Evolutionary conservation across 1,140 invertebrate genomes (phyloP), one percentile per base, ranked within the genome.

Genomic region (Meloidogyne floridensis): DNA sequence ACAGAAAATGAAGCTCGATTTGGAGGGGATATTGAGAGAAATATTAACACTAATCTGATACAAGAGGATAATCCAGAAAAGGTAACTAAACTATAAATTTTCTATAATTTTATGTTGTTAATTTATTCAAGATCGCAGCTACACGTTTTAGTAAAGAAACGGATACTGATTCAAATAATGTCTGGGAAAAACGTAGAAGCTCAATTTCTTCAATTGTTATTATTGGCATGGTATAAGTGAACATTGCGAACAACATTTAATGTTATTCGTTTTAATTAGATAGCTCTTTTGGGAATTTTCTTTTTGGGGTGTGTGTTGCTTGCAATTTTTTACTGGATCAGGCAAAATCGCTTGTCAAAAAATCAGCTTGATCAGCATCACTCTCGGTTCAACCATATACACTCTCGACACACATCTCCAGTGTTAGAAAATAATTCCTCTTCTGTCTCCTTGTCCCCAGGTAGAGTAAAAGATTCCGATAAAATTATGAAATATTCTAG

Each of bases 191-290:
- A 15, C 77, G 65, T 18, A 9, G 77, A 18, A 47, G 5, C 51
- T 71, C 77, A 32, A 15, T 79, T 6, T 42, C 77, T n/a, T 43
- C 77, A 11, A 20, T 18, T 43, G 3, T 79, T 43, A 6, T 79
- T 51, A 51, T 79, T 18, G 77, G 69, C 18, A 72, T 71, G 77
- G 77, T 76, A 53, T 47, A 76, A 65, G n/a, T n/a, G n/a, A n/a
- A n/a, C n/a, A n/a, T n/a, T n/a, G n/a, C n/a, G n/a, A n/a, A n/a
- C n/a, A n/a, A n/a, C n/a, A n/a, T n/a, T n/a, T n/a, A n/a, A n/a
- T n/a, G n/a, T 54, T 53, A 54, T 76, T 69, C 20, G n/a, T 56
- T 7, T 76, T 7, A 13, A 43, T 42, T 69, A 76, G 75, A 43
- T 69, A n/a, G 56, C 43, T 71, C 65, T 79, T 10, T 51, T 71